Evolutionary conservation across 2,113 vertebrate species (phyloP).

Genomic region (Pipra filicauda): DNA sequence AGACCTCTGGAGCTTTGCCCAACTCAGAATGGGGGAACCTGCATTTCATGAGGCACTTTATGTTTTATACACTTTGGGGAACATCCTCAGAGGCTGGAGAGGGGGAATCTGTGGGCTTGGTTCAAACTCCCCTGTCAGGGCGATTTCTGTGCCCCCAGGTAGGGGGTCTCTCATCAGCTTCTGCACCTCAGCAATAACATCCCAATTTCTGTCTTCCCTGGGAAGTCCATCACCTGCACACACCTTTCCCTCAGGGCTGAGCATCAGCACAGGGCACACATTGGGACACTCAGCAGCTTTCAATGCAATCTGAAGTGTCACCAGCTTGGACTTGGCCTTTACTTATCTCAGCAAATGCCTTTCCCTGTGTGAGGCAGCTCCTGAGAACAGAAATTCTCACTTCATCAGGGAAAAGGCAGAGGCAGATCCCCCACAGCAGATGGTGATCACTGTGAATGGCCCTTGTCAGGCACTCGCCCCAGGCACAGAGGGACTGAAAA

Average conservation of each 20-base stretch:
- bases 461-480: not conserved
- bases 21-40: fast-evolving
- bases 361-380: not conserved
- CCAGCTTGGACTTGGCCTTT: not conserved
- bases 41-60: fast-evolving
- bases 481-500: not conserved
- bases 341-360: not conserved
- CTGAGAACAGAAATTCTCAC: fast-evolving
- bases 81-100: not conserved
- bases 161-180: not conserved
- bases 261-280: not conserved
- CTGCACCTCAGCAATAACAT: not conserved
- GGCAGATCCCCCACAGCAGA: not conserved
- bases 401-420: not conserved
- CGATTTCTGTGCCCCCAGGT: not conserved
- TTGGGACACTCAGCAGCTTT: not conserved
- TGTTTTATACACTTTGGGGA: not conserved
- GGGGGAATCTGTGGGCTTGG: not conserved
- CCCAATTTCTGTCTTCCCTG: not conserved
- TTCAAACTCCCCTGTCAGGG: not conserved
- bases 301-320: not conserved
- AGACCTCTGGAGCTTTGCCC: fast-evolving
- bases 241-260: not conserved
- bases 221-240: not conserved
- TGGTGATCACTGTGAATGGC: not conserved